Conservation (phyloP, 1,140 invertebrate species). For the Tetragnatha versicolor region DNA sequence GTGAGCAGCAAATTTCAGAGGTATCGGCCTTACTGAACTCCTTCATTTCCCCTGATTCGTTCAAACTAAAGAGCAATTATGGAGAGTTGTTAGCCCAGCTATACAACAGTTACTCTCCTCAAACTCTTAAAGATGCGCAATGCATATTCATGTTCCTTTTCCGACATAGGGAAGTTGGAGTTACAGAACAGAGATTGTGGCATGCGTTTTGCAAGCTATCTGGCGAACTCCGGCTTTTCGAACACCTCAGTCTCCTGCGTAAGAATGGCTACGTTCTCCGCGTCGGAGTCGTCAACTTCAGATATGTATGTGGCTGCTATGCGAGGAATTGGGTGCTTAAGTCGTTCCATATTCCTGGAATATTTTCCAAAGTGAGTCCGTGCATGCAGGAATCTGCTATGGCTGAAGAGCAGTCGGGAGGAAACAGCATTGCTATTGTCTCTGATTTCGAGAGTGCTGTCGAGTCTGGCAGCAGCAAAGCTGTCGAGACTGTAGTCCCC, state of each 20-base stretch:
- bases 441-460: too few relatives aligned
- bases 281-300: constrained; percentile 51
- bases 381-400: too few relatives aligned
- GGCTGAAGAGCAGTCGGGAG: too few relatives aligned
- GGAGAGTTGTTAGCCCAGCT: neutral
- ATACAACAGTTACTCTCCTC: neutral
- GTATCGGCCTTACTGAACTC: neutral
- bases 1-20: neutral
- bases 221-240: neutral
- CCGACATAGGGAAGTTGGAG: constrained; percentile 10
- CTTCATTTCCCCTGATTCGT: neutral
- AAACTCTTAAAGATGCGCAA: constrained; percentile 7
- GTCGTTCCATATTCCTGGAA: neutral
- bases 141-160: constrained; percentile 3
- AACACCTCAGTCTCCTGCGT: constrained; percentile 11
- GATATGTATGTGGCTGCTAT: constrained; percentile 66
- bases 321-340: constrained; percentile 67
- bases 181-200: constrained; percentile 22
- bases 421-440: too few relatives aligned
- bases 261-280: constrained; percentile 6
- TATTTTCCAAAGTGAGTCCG: too few relatives aligned
- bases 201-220: neutral
- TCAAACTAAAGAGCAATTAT: neutral
- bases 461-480: too few relatives aligned
- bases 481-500: too few relatives aligned